These are phyloP conservation scores for Tachyglossus aculeatus DNA, from an alignment of 2,797 vertebrate species.

Conservation along the genomic window DNA sequence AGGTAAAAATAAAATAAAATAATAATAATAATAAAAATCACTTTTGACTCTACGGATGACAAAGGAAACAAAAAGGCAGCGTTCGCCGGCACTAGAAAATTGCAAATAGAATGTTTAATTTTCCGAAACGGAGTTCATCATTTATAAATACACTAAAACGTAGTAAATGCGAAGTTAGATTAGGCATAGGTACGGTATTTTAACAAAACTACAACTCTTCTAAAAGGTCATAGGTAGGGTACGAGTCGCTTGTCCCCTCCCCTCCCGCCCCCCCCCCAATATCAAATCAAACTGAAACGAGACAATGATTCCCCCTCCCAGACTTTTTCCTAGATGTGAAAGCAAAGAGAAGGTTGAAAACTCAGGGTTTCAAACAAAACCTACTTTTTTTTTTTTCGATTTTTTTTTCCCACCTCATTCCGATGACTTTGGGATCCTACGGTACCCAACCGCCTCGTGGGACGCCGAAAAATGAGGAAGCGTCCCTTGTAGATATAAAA, in stretches of 20 bases:
- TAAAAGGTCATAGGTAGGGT: slow-evolving; percentile 70
- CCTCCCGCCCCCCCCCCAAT: slow-evolving; percentile 53
- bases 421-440: slow-evolving; percentile 49
- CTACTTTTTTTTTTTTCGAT: too few relatives aligned
- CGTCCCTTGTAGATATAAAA: slow-evolving; percentile 49
- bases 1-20: too few relatives aligned
- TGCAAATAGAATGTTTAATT: slow-evolving; percentile 85
- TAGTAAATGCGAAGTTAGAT: slow-evolving; percentile 76
- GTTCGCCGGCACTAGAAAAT: slow-evolving; percentile 72
- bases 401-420: slow-evolving; percentile 28
- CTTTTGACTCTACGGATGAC: too few relatives aligned
- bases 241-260: slow-evolving; percentile 60
- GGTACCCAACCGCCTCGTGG: slow-evolving; percentile 51
- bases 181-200: slow-evolving; percentile 75
- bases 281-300: slow-evolving; percentile 60
- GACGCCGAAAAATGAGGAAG: slow-evolving; percentile 57
- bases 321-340: slow-evolving; percentile 8
- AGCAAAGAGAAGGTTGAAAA: slow-evolving; percentile 42
- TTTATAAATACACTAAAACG: slow-evolving; percentile 85
- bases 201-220: slow-evolving; percentile 73
- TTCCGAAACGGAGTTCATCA: slow-evolving; percentile 78
- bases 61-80: slow-evolving; percentile 60
- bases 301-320: slow-evolving; percentile 47
- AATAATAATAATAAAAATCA: too few relatives aligned
- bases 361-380: slow-evolving; percentile 49